Conservation (phyloP, 2,888 invertebrate species). For the Biston betularia region DNA sequence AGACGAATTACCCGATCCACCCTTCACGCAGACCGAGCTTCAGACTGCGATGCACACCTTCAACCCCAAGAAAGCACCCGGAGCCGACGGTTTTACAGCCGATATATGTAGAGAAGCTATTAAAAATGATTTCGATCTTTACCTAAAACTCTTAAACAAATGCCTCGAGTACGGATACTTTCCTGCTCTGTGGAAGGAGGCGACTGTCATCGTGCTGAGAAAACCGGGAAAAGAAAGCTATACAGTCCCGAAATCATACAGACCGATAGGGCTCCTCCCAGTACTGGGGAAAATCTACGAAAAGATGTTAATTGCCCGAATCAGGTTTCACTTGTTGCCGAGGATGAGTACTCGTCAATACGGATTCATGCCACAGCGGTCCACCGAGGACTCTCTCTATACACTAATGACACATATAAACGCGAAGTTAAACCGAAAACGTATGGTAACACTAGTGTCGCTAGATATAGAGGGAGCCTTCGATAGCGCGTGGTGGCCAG, state of each 20-base stretch:
- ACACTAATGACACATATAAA: not conserved
- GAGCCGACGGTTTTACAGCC: slow-evolving; percentile 5
- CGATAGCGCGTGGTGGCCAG: too few species aligned
- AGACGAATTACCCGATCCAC: not conserved
- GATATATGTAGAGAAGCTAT: not conserved
- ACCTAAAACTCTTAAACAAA: not conserved
- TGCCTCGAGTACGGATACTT: not conserved
- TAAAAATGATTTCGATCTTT: not conserved
- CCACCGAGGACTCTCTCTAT: not conserved
- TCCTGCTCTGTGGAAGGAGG: not conserved
- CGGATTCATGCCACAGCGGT: not conserved
- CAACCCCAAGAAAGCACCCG: not conserved
- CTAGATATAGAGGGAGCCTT: too few species aligned
- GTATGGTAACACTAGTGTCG: not conserved
- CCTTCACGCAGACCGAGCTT: not conserved
- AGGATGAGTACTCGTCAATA: not conserved
- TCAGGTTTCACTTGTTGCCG: not conserved
- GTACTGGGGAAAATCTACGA: too few species aligned
- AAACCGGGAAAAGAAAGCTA: not conserved
- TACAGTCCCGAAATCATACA: not conserved
- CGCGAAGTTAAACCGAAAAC: not conserved
- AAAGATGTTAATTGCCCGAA: too few species aligned
- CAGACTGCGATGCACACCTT: not conserved
- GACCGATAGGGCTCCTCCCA: too few species aligned
- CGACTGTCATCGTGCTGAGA: not conserved